Evolutionary conservation across 2,888 invertebrate species (phyloP).

Genomic region (Polyommatus icarus): DNA sequence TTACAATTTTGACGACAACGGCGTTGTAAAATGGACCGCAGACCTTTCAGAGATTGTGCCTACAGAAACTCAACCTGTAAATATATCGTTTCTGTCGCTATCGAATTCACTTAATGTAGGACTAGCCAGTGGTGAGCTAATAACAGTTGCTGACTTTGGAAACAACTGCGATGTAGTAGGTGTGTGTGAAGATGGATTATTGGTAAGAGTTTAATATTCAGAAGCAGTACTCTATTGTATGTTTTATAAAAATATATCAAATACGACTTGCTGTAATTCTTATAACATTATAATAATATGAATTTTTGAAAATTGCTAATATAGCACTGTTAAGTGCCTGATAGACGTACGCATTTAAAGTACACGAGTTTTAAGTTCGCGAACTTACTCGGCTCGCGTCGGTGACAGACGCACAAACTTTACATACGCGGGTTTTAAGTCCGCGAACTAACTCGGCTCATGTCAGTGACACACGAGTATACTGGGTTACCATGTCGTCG

Average conservation of each 20-base stretch:
- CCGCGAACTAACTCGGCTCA: no score
- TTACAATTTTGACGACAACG: conserved; percentile 54
- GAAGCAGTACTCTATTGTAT: neutral
- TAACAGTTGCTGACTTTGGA: conserved; percentile 57
- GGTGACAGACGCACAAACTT: no score
- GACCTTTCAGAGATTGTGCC: conserved; percentile 57
- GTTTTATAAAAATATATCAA: neutral
- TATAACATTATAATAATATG: no score
- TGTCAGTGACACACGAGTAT: no score
- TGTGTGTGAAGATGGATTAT: conserved; percentile 59
- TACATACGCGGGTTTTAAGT: no score
- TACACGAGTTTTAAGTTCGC: no score
- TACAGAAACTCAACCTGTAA: conserved; percentile 71
- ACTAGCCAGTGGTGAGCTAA: conserved; percentile 65
- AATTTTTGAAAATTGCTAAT: no score
- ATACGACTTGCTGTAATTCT: no score
- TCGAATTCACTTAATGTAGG: conserved; percentile 62
- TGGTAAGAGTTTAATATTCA: conserved; percentile 51
- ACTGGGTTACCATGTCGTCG: no score
- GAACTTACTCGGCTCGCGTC: no score
- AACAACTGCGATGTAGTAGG: conserved; percentile 57
- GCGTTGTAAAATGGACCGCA: conserved; percentile 58
- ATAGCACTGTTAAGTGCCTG: no score
- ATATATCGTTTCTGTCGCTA: conserved; percentile 61
- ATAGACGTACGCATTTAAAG: no score